Percentiles rank a stretch among this genome's conserved stretches.
Conservation (phyloP, 1,140 invertebrate genomes). For the Aradophagus sp. region DNA sequence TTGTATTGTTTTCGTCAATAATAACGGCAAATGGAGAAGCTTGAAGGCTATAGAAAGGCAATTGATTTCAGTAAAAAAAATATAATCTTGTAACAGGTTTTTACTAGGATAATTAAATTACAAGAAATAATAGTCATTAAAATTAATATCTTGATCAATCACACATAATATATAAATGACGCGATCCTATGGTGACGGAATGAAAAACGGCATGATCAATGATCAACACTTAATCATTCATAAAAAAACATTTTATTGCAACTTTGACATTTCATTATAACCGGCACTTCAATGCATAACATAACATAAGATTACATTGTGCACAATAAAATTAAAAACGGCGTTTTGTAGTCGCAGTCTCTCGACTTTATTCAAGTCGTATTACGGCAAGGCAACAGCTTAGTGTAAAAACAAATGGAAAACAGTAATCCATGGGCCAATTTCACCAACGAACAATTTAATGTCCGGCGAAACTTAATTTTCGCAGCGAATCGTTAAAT, state of each 20-base stretch:
- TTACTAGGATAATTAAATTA: no score
- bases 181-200: no score
- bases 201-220: not conserved
- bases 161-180: no score
- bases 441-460: conserved; percentile 38
- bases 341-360: conserved; percentile 20
- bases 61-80: no score
- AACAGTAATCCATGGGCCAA: conserved; percentile 12
- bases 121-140: no score
- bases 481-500: no score
- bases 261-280: conserved; percentile 34
- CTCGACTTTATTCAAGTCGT: conserved; percentile 20
- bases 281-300: conserved; percentile 14
- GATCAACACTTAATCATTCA: conserved; percentile 1
- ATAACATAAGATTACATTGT: conserved; percentile 45
- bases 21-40: no score
- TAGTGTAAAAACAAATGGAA: conserved; percentile 10
- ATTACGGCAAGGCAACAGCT: conserved; percentile 31
- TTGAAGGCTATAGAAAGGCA: no score
- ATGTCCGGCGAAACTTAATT: no score
- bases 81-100: no score
- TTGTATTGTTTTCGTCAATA: no score
- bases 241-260: conserved; percentile 42
- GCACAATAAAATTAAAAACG: conserved; percentile 37
- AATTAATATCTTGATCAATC: no score